These are phyloP conservation scores for Cyanocitta stelleri DNA, from an alignment of 2,113 vertebrate genomes.

Conservation along the genomic window DNA sequence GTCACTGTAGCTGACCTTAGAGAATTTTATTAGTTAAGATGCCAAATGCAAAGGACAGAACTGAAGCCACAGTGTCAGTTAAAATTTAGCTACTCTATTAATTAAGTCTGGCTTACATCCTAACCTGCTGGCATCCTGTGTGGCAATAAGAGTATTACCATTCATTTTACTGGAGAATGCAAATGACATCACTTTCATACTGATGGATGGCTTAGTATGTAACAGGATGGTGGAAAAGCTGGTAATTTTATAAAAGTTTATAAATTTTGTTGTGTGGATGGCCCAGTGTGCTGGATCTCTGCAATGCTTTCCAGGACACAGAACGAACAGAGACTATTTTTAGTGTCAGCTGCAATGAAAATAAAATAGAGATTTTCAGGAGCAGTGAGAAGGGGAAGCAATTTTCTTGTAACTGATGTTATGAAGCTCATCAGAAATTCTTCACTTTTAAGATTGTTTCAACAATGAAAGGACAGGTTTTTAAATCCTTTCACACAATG, in stretches of 20 bases:
- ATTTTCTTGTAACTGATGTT: not conserved
- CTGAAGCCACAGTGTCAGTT: not conserved
- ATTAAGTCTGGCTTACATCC: not conserved
- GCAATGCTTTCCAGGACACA: not conserved
- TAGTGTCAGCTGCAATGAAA: not conserved
- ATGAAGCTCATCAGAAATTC: not conserved
- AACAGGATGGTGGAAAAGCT: not conserved
- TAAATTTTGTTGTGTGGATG: not conserved
- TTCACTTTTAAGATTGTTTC: not conserved
- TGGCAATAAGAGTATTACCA: not conserved
- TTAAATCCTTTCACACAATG: not conserved
- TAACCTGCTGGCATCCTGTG: not conserved
- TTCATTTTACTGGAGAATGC: not conserved
- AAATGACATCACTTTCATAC: not conserved
- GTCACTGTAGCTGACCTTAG: not conserved
- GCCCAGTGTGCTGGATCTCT: not conserved
- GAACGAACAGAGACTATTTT: not conserved
- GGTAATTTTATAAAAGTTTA: not conserved
- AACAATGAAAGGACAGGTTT: not conserved
- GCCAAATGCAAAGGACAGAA: not conserved
- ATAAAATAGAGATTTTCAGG: not conserved
- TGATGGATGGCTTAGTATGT: not conserved
- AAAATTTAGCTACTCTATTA: not conserved
- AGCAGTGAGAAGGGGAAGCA: not conserved
- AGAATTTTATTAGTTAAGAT: slow-evolving; percentile 6